Evolutionary conservation across 2,113 vertebrate species (phyloP).

Genomic region (Australoheros scitulus): DNA sequence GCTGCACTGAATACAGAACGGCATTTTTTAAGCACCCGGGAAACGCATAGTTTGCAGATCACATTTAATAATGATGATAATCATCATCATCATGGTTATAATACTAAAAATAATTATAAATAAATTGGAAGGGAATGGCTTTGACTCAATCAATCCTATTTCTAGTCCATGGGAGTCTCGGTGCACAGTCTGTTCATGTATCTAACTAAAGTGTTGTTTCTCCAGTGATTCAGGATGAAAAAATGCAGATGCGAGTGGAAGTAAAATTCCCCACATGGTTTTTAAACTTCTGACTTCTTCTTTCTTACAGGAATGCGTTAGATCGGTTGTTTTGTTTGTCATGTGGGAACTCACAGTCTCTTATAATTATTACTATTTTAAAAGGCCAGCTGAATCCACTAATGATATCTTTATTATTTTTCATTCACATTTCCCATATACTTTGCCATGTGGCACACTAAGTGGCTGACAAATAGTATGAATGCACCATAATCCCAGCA

Average conservation of each 20-base stretch:
- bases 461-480: slow-evolving; percentile 6
- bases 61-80: background rate
- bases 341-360: background rate
- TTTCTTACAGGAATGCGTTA: slow-evolving; percentile 8
- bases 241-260: background rate
- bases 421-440: background rate
- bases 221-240: slow-evolving; percentile 24
- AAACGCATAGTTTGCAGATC: slow-evolving; percentile 1
- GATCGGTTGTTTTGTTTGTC: background rate
- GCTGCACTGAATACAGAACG: background rate
- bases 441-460: background rate
- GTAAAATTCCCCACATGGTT: background rate
- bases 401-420: background rate
- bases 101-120: background rate
- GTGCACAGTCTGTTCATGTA: slow-evolving; percentile 36
- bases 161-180: slow-evolving; percentile 55
- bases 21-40: background rate
- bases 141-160: background rate
- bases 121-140: background rate
- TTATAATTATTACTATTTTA: background rate
- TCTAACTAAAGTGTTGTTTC: slow-evolving; percentile 32
- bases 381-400: background rate
- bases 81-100: background rate
- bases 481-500: slow-evolving; percentile 22
- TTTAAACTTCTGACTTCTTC: background rate